Evolutionary conservation across 2,888 invertebrate genomes (phyloP).

Genomic region (Drosophila picticornis): DNA sequence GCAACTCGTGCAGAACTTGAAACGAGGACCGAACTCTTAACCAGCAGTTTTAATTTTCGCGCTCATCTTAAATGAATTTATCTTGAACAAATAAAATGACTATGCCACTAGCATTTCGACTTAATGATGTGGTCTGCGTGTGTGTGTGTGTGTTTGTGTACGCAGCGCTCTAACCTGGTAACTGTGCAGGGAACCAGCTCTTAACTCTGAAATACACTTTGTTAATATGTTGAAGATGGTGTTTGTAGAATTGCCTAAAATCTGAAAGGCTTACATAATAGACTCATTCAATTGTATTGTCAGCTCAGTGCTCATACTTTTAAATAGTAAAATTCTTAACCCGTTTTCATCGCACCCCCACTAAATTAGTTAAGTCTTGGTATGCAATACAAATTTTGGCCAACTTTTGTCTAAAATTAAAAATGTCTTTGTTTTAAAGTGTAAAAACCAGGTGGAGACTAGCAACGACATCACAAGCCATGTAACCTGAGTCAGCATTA

Average conservation of each 20-base stretch:
- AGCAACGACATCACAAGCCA: neutral
- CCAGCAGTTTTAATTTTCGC: conserved; percentile 73
- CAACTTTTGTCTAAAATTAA: neutral
- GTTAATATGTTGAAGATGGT: neutral
- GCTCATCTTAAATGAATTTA: conserved; percentile 58
- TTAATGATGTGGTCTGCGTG: conserved; percentile 69
- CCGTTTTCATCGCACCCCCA: neutral
- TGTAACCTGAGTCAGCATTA: conserved; percentile 58
- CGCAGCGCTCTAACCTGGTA: conserved; percentile 15
- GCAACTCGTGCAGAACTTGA: conserved; percentile 37
- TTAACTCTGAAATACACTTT: conserved; percentile 7
- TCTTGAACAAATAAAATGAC: conserved; percentile 72
- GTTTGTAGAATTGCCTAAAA: no score
- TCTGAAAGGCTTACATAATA: neutral
- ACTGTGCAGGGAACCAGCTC: conserved; percentile 14
- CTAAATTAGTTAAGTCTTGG: neutral
- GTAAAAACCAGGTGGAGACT: neutral
- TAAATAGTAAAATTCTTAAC: neutral
- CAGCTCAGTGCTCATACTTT: no score
- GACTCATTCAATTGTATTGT: neutral
- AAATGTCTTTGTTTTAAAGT: neutral
- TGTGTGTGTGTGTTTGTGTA: conserved; percentile 26
- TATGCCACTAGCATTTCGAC: conserved; percentile 43
- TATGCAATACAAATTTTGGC: neutral
- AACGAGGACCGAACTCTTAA: conserved; percentile 38